Evolutionary conservation across 2,888 invertebrate species (phyloP).

Genomic region (Trissonchulus sp.): DNA sequence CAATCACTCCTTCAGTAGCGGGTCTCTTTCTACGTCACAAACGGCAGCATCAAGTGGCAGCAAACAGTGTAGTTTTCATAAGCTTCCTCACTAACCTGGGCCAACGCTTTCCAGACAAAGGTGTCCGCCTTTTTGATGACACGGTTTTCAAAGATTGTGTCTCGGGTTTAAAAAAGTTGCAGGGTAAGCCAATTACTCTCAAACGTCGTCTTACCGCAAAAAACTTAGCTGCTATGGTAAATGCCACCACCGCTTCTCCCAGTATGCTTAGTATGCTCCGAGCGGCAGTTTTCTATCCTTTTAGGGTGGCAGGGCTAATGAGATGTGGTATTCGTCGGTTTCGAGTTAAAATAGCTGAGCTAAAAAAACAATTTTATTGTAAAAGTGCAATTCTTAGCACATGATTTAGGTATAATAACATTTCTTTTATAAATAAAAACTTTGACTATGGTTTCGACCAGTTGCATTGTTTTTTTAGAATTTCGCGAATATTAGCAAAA

Average conservation of each 20-base stretch:
- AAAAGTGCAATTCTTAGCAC: no score
- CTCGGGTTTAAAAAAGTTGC: neutral
- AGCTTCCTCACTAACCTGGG: neutral
- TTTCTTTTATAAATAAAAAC: no score
- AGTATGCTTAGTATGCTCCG: neutral
- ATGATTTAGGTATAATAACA: no score
- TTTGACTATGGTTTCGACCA: no score
- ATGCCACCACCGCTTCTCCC: neutral
- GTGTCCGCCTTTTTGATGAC: neutral
- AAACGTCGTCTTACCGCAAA: neutral
- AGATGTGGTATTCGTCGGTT: no score
- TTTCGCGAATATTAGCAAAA: no score
- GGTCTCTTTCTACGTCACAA: neutral
- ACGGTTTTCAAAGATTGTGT: neutral
- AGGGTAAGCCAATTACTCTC: neutral
- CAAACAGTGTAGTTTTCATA: neutral
- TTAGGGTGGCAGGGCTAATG: neutral
- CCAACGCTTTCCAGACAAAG: neutral
- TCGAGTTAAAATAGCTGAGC: no score
- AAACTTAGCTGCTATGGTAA: neutral
- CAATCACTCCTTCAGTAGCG: neutral
- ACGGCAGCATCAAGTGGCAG: neutral
- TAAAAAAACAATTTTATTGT: no score
- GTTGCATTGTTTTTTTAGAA: no score
- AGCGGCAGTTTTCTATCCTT: neutral